phyloP scores from a whole-genome alignment of 2,797 vertebrate species.

The Loriculus beryllinus region DNA sequence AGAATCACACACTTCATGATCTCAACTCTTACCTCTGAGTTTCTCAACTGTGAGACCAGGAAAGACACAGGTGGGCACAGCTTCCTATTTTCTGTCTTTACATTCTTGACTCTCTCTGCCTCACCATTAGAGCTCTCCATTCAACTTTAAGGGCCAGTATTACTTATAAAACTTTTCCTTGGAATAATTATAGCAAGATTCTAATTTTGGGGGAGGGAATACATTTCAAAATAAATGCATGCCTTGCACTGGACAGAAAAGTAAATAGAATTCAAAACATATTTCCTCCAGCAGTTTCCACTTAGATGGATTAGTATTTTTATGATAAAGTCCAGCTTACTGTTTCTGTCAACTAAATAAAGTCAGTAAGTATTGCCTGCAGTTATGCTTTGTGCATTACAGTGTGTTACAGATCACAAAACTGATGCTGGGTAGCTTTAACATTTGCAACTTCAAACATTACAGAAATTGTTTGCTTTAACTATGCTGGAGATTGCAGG shows the following conservation, averaged over 20 bases:
- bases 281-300: background rate
- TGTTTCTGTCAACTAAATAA: background rate
- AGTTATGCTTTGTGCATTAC: background rate
- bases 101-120: background rate
- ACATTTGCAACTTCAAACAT: background rate
- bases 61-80: background rate
- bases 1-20: background rate
- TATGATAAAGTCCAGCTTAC: background rate
- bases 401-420: background rate
- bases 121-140: background rate
- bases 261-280: background rate
- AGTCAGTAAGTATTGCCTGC: background rate
- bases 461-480: conserved; percentile 9
- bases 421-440: background rate
- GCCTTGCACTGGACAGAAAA: background rate
- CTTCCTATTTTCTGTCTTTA: background rate
- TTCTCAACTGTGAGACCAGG: background rate
- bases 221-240: background rate
- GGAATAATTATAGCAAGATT: background rate
- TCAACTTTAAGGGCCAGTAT: background rate
- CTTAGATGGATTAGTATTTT: background rate
- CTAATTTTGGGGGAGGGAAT: background rate
- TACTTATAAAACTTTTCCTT: background rate
- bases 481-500: background rate
- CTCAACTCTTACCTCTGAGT: background rate